A percentile compares a stretch with the other conserved stretches of the same genome.
Conservation (phyloP, 2,797 vertebrate genomes). For the Sorex maritimensis region DNA sequence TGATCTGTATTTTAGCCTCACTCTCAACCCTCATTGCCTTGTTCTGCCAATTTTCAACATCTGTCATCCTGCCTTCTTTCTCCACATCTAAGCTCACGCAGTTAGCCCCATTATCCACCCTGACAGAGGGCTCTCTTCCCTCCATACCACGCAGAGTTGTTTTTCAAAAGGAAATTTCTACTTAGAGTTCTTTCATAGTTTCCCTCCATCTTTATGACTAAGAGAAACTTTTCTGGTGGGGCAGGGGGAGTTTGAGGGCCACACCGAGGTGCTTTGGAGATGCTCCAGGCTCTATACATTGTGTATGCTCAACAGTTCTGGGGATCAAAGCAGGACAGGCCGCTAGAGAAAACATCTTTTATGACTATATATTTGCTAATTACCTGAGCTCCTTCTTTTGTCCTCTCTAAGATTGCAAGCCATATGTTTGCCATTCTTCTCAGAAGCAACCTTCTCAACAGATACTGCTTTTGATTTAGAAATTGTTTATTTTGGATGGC, state of each 20-base stretch:
- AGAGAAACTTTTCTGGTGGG: too few species aligned
- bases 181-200: neutral
- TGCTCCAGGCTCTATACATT: too few species aligned
- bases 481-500: neutral
- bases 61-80: neutral
- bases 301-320: too few species aligned
- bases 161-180: constrained; percentile 53
- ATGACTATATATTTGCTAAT: constrained; percentile 7
- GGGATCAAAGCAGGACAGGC: too few species aligned
- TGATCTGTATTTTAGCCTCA: constrained; percentile 20
- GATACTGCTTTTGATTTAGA: neutral
- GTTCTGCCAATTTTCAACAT: neutral
- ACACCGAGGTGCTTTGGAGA: too few species aligned
- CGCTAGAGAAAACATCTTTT: neutral
- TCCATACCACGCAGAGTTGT: neutral
- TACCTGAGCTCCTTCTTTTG: neutral
- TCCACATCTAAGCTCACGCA: neutral
- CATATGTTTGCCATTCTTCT: neutral
- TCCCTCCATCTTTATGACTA: neutral
- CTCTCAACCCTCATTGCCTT: neutral
- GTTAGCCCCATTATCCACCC: neutral
- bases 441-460: neutral
- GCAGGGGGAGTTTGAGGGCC: too few species aligned
- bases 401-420: neutral
- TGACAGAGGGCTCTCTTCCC: neutral